These are phyloP conservation scores for Lithophane leautieri DNA, from an alignment of 2,888 invertebrate genomes.

Conservation along the genomic window DNA sequence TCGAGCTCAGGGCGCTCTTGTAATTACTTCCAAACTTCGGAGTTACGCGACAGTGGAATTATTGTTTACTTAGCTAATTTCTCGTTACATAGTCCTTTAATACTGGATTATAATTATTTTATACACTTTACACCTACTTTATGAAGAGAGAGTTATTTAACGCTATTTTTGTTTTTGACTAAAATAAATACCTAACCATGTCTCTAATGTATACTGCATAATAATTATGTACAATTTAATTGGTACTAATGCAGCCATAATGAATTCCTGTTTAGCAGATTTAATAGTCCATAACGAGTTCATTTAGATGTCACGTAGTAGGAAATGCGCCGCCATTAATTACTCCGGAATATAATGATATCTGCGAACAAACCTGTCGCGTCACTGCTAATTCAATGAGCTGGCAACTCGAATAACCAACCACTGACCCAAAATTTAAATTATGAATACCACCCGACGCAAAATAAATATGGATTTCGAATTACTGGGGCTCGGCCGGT, in stretches of 20 bases:
- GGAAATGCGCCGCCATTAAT: conserved; percentile 20
- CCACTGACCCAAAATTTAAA: conserved; percentile 27
- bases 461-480: conserved; percentile 15
- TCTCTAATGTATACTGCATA: not conserved
- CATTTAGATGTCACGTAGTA: conserved; percentile 26
- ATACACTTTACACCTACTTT: conserved; percentile 4
- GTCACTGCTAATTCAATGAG: conserved; percentile 64
- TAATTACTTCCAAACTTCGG: conserved; percentile 66
- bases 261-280: conserved; percentile 4
- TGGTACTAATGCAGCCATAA: not conserved
- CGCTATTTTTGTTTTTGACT: not conserved
- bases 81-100: conserved; percentile 17
- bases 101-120: conserved; percentile 13
- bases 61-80: conserved; percentile 60
- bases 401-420: conserved; percentile 50
- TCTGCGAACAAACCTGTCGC: conserved; percentile 36
- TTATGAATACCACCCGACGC: not conserved
- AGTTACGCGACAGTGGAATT: conserved; percentile 44
- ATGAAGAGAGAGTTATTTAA: not conserved
- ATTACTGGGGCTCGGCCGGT: not conserved
- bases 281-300: conserved; percentile 27
- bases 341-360: conserved; percentile 36
- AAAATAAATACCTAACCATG: no score
- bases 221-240: not conserved
- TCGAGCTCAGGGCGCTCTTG: conserved; percentile 55